Base-by-base conservation (phyloP, 2,113 vertebrate species). In the Sylvilagus bachmani region DNA sequence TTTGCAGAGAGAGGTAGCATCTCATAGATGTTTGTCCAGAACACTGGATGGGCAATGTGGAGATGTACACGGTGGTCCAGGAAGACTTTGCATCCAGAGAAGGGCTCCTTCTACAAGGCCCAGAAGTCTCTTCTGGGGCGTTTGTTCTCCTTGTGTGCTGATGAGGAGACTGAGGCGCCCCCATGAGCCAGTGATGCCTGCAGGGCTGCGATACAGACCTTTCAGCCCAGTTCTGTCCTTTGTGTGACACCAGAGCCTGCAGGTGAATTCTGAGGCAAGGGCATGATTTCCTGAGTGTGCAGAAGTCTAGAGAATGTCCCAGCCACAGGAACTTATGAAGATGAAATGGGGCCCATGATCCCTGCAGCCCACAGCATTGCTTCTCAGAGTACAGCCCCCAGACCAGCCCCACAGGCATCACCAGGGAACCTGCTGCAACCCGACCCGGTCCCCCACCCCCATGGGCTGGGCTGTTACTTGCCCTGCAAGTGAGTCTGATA, bases 1-100 rank as follows among this genome's bases (percentile, higher is more conserved):
- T 66, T 12, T 36, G 2, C 21, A 55, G 49, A 36, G 55, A 89
- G 71, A 33, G 31, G 25, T 1, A n/a, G 29, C 44, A 55, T n/a
- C 38, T 25, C 8, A 0, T 17, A 31, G 49, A 44, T 69, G 16
- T 31, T 31, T 31, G 36, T 36, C 71, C 73, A 22, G 14, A 49
- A 53, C 4, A 0, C 2, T 10, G 10, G 12, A 5, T 21, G 16
- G 21, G 25, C 22, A 44, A 2, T 1, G 0, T 80, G 25, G 71
- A 74, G 7, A 2, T 7, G 33, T 38, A 51, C 38, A 31, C 12
- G 83, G 73, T 9, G 10, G 55, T 67, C 78, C 25, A 2, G 11
- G 31, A 25, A 49, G n/a, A 64, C 19, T 16, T 73, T n/a, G 55
- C 36, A 14, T 66, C 86, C 55, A 14, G 27, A 19, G 55, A 14